These are phyloP conservation scores for Hemichromis elongatus DNA, from an alignment of 2,113 vertebrate species.

Conservation along the genomic window DNA sequence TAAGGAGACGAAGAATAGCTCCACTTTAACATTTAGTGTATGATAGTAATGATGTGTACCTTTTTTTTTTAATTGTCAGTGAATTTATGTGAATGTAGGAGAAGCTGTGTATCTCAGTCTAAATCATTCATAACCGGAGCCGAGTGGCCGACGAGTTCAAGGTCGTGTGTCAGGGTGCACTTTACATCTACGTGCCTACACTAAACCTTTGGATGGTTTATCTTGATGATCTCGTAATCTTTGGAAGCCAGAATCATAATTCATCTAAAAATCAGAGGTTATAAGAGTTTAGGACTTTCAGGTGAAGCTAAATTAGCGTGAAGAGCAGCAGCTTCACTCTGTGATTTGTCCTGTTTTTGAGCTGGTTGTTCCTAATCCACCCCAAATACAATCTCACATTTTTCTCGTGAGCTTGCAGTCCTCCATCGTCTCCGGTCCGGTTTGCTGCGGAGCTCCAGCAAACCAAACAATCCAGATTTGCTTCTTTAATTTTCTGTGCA, in stretches of 20 bases:
- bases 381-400: not conserved
- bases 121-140: not conserved
- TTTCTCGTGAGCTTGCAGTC: not conserved
- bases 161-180: not conserved
- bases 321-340: not conserved
- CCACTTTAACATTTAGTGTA: rapidly evolving
- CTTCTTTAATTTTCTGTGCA: not conserved
- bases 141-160: not conserved
- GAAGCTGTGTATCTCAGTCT: not conserved
- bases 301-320: not conserved
- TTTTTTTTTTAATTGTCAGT: not conserved
- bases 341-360: not conserved
- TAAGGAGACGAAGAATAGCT: not conserved
- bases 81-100: not conserved
- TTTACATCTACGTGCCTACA: not conserved
- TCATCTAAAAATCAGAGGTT: not conserved
- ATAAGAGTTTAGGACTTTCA: rapidly evolving
- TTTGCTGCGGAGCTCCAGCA: not conserved
- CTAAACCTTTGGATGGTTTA: not conserved
- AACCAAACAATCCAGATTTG: not conserved
- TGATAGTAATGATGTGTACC: not conserved
- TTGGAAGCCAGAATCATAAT: not conserved
- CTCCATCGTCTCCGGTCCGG: not conserved
- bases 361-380: not conserved
- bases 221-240: not conserved